These are phyloP conservation scores for Candoia aspera DNA, from an alignment of 2,113 vertebrate species.

Conservation along the genomic window DNA sequence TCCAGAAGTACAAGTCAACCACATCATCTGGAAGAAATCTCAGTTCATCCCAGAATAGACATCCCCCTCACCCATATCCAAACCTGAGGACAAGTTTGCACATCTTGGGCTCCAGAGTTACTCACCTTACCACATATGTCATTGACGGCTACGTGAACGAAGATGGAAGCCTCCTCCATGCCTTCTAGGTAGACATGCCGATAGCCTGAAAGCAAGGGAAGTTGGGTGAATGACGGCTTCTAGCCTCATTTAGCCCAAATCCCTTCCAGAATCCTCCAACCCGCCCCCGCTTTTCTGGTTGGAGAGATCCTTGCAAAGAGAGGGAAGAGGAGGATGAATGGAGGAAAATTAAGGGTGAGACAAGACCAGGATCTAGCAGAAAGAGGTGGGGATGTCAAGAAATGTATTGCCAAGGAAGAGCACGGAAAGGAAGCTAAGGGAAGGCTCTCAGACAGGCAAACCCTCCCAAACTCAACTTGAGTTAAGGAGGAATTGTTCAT, in stretches of 20 bases:
- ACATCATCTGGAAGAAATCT: not conserved
- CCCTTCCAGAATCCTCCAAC: not conserved
- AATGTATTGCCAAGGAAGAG: not conserved
- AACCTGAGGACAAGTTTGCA: too few relatives aligned
- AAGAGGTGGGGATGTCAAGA: not conserved
- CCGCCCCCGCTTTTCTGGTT: not conserved
- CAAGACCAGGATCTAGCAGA: not conserved
- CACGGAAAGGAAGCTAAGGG: too few relatives aligned
- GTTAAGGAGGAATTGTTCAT: not conserved
- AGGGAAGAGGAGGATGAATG: too few relatives aligned
- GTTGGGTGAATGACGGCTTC: not conserved
- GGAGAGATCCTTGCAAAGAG: not conserved
- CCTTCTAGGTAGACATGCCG: constrained; percentile 98
- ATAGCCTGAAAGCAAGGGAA: constrained; percentile 79
- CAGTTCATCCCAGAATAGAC: not conserved
- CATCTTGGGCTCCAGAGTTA: not conserved
- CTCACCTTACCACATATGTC: constrained; percentile 99
- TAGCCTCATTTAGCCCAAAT: too few relatives aligned
- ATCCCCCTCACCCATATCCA: too few relatives aligned
- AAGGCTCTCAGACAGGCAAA: not conserved
- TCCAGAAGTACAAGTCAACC: not conserved
- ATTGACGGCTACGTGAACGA: constrained; percentile 92
- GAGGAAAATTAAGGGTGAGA: not conserved
- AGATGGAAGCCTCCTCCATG: constrained; percentile 97
- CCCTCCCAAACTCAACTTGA: not conserved